Conservation (phyloP, 2,113 vertebrate genomes). For the Gasterosteus nipponicus region DNA sequence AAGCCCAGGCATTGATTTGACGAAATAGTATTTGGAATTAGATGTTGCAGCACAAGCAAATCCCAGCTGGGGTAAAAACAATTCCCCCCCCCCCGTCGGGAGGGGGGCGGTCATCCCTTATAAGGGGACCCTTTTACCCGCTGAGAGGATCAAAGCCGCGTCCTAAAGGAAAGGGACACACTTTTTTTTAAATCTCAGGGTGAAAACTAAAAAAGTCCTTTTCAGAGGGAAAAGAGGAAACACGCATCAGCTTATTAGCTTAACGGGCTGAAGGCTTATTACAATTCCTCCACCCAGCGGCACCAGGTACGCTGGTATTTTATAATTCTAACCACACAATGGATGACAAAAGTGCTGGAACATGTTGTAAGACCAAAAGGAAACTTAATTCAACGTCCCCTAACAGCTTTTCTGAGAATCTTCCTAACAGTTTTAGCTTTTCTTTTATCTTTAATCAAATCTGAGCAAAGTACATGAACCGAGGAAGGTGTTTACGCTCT, state of each 20-base stretch:
- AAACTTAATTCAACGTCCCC: background rate
- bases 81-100: constrained; percentile 60
- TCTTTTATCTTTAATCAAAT: background rate
- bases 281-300: constrained; percentile 7
- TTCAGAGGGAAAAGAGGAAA: constrained; percentile 43
- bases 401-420: background rate
- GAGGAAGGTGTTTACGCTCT: background rate
- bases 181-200: constrained; percentile 48
- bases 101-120: constrained; percentile 19
- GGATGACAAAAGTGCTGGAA: background rate
- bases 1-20: constrained; percentile 64
- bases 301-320: background rate
- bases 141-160: constrained; percentile 61
- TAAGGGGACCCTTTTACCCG: constrained; percentile 28
- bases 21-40: constrained; percentile 62
- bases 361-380: background rate
- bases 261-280: constrained; percentile 51
- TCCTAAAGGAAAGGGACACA: constrained; percentile 32
- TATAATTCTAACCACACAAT: background rate
- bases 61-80: constrained; percentile 72
- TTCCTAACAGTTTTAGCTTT: background rate
- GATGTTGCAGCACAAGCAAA: constrained; percentile 59
- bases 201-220: constrained; percentile 46
- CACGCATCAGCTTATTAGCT: constrained; percentile 37
- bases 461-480: background rate